Percentiles rank a stretch among this genome's conserved stretches.
Evolutionary conservation across 2,113 vertebrate genomes (phyloP).

Genomic region (Microtus ochrogaster): DNA sequence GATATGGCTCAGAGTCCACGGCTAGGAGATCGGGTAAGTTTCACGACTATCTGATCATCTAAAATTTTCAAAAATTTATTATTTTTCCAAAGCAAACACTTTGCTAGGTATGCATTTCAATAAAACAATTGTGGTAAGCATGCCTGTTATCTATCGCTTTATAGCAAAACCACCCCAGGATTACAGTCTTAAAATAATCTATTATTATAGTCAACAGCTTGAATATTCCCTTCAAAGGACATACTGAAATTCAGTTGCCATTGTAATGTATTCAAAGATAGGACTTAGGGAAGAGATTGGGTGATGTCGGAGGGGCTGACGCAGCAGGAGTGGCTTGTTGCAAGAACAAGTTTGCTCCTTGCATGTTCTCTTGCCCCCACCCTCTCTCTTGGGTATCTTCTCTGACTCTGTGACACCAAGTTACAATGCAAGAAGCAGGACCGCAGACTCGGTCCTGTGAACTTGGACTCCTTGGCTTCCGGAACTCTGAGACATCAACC

Average conservation of each 20-base stretch:
- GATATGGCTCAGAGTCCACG: neutral
- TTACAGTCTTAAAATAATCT: neutral
- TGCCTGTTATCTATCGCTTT: neutral
- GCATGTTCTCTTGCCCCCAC: neutral
- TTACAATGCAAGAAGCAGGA: neutral
- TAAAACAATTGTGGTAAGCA: neutral
- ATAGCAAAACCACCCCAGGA: neutral
- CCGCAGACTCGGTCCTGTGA: neutral
- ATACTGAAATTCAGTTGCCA: neutral
- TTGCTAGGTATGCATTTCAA: neutral
- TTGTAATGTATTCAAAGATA: neutral
- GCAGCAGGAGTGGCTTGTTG: neutral
- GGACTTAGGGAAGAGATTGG: neutral
- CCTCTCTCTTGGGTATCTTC: neutral
- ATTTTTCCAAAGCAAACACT: neutral
- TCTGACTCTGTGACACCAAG: neutral
- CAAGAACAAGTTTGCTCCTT: neutral
- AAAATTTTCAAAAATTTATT: neutral
- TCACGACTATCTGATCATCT: neutral
- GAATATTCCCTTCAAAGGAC: neutral
- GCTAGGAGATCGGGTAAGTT: neutral
- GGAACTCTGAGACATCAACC: neutral
- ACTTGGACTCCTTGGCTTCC: neutral
- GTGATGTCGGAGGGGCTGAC: too few relatives aligned
- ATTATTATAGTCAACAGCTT: neutral